Base-by-base conservation (phyloP, 2,888 invertebrate species). In the Heliconius aoede region DNA sequence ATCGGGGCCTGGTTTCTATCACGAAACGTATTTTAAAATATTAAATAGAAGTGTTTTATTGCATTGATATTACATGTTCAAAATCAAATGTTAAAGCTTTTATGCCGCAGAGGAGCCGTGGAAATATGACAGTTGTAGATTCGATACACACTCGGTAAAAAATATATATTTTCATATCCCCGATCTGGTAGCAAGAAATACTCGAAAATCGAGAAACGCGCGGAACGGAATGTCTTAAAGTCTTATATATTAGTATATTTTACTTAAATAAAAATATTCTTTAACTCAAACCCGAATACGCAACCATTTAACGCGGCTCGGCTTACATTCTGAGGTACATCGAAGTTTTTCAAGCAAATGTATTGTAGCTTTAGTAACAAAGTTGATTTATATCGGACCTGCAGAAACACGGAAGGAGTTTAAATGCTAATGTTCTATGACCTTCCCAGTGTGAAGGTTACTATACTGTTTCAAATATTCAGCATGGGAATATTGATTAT, bases 1-100 rank as follows among this genome's bases (percentile, higher is more conserved):
- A 68, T 68, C 68, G 30, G 28, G 13, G 51, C 28, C 46, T 51
- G 51, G 68, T 51, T 68, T 51, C 30, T 28, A 51, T 51, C 68
- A 68, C 68, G 68, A 51, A 68, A 51, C 11, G 64, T 4, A 32
- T 21, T 51, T 55, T n/a, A 51, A 68, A 13, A 1, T 65, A 51
- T n/a, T 51, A 13, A 68, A 51, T 68, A 68, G 51, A 46, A 21
- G 2, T n/a, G 11, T 51, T 68, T 30, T 51, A 9, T n/a, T 51
- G 13, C 18, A 46, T 68, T 46, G 18, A 8, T 55, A 55, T 64
- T 32, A 5, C 7, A 64, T 18, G n/a, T 11, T 64, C 3, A 32
- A 7, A 64, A n/a, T n/a, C n/a, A n/a, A n/a, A 13, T 24, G 4
- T 11, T 64, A n/a, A n/a, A 30, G 24, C 32, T 64, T n/a, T n/a